These are phyloP conservation scores for Indri indri DNA, from an alignment of 2,113 vertebrate species.

Conservation along the genomic window DNA sequence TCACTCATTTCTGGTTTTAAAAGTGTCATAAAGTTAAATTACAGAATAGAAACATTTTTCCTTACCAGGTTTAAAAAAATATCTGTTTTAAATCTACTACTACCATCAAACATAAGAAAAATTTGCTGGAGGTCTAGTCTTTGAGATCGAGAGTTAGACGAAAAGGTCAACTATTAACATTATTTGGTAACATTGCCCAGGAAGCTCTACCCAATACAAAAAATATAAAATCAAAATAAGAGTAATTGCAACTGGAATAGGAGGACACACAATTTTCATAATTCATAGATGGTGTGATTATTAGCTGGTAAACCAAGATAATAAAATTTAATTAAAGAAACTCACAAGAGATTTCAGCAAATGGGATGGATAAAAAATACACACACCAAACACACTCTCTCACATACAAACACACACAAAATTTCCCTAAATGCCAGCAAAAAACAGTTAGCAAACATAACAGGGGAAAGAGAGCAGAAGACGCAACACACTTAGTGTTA, in stretches of 20 bases:
- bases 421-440: background rate
- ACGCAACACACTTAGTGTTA: background rate
- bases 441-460: constrained; percentile 33
- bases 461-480: background rate
- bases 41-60: background rate
- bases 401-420: background rate
- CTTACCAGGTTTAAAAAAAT: background rate
- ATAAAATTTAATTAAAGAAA: constrained; percentile 70
- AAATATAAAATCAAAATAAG: constrained; percentile 12
- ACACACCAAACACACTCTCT: background rate
- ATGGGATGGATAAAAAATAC: background rate
- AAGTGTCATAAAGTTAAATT: constrained; percentile 1
- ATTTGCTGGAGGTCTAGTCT: background rate
- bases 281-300: constrained; percentile 54
- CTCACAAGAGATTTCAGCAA: constrained; percentile 45
- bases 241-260: background rate
- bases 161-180: background rate
- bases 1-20: constrained; percentile 8
- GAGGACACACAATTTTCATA: constrained; percentile 9
- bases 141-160: background rate
- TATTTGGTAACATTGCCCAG: background rate
- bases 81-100: background rate
- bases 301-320: constrained; percentile 48
- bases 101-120: background rate
- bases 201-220: background rate